Base-by-base conservation (phyloP, 64 coral and sea anemone genomes). In the Trachythela sp. region DNA sequence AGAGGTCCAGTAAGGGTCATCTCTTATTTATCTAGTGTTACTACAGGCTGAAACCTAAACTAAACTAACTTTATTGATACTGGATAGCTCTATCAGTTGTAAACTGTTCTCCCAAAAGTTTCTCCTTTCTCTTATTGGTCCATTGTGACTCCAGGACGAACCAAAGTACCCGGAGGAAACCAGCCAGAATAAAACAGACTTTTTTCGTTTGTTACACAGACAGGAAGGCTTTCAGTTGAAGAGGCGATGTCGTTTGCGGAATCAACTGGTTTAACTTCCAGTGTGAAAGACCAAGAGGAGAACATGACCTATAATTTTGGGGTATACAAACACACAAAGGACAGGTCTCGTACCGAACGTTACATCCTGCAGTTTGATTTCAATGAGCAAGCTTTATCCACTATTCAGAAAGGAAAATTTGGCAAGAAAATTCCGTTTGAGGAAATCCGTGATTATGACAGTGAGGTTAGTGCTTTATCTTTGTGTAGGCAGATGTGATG, bases 361-460 rank as follows among this genome's bases (percentile, higher is more conserved):
- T 80, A 39, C 75, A 80, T 80, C 33, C 37, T 80, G 8, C 75
- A 80, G 37, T 80, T 80, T 80, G 75, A 80, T 80, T 80, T 80
- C 20, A 80, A 80, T 10, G 75, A 80, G 30, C 75, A 80, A 80
- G 75, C 37, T 0, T 20, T 80, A 35, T 80, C 75, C 0, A 80
- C 75, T 18, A 80, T 80, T 39, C 31, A 35, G 37, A 80, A 80
- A 37, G 75, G 75, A 80, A 80, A 80, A 35, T 80, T 80, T 38
- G 75, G 34, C 13, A 80, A 37, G 75, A 80, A 80, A 14, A 39
- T 80, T 17, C 75, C 75, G 8, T 80, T 80, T 39, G 37, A 39
- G 13, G 75, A 80, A 17, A 39, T 80, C 37, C 31, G 75, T 35
- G 75, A 80, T 80, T 80, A 80, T 36, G 75, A 80, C 37, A 80